Evolutionary conservation across 2,797 vertebrate genomes (phyloP).

Genomic region (Syngnathus rostellatus): DNA sequence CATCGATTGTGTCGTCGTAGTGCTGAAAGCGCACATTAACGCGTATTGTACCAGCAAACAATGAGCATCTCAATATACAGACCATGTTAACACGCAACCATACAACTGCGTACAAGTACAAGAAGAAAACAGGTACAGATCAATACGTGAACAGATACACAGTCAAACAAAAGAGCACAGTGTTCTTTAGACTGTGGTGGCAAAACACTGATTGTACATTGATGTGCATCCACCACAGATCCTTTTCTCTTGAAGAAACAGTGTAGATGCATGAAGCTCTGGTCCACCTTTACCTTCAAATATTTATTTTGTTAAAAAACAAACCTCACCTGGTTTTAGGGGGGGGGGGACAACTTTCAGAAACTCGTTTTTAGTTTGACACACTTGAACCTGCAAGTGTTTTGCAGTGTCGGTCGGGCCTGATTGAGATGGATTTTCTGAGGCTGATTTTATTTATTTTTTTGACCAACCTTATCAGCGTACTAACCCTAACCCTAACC

Average conservation of each 20-base stretch:
- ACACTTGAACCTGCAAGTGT: slow-evolving; percentile 65
- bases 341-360: neutral
- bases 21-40: slow-evolving; percentile 70
- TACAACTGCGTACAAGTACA: slow-evolving; percentile 78
- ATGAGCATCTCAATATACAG: slow-evolving; percentile 77
- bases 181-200: slow-evolving; percentile 81
- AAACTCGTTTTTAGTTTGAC: neutral
- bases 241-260: slow-evolving; percentile 36
- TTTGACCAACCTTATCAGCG: too few relatives aligned
- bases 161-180: slow-evolving; percentile 71
- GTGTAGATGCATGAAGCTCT: slow-evolving; percentile 13
- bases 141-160: slow-evolving; percentile 84
- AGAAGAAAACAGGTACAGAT: slow-evolving; percentile 26
- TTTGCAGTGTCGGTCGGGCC: too few relatives aligned
- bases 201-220: slow-evolving; percentile 59
- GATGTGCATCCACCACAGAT: slow-evolving; percentile 50
- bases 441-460: too few relatives aligned
- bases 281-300: slow-evolving; percentile 17
- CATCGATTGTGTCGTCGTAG: slow-evolving; percentile 65
- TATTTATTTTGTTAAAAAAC: too few relatives aligned
- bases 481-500: too few relatives aligned
- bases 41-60: slow-evolving; percentile 82
- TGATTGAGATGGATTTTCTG: too few relatives aligned
- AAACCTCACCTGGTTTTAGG: neutral
- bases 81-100: slow-evolving; percentile 80